Evolutionary conservation across 2,888 invertebrate species (phyloP).

Genomic region (Sarcophaga rosellei): DNA sequence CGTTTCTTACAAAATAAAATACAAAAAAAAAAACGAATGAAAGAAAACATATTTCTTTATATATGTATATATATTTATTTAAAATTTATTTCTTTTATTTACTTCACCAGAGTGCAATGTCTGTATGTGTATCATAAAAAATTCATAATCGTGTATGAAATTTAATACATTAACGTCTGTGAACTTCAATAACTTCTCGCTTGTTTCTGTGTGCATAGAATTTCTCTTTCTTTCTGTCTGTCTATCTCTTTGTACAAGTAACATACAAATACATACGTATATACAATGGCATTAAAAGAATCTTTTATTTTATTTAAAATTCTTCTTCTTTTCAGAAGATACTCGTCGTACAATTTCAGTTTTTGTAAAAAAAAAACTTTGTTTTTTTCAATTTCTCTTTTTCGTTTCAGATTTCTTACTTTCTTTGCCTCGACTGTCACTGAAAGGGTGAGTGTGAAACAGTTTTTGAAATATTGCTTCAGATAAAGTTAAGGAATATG

Average conservation of each 20-base stretch:
- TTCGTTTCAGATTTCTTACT: too few relatives aligned
- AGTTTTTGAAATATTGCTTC: background rate
- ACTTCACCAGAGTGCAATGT: background rate
- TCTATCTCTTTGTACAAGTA: background rate
- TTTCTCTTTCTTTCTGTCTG: too few relatives aligned
- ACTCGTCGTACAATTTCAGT: background rate
- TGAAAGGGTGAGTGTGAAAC: too few relatives aligned
- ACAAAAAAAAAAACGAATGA: too few relatives aligned
- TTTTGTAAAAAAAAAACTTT: background rate
- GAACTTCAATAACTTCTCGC: background rate
- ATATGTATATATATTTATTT: background rate
- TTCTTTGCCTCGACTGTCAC: too few relatives aligned
- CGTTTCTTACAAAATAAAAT: too few relatives aligned
- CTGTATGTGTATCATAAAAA: background rate
- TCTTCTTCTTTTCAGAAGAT: background rate
- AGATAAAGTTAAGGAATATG: background rate
- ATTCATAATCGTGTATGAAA: constrained; percentile 31
- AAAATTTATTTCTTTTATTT: background rate
- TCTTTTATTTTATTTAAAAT: background rate
- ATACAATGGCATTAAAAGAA: constrained; percentile 15
- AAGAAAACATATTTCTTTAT: too few relatives aligned
- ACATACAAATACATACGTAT: too few relatives aligned
- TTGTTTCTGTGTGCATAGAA: too few relatives aligned
- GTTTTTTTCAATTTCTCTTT: background rate
- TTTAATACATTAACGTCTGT: constrained; percentile 28